phyloP scores from a whole-genome alignment of 2,797 vertebrate genomes.

The Catharus ustulatus region DNA sequence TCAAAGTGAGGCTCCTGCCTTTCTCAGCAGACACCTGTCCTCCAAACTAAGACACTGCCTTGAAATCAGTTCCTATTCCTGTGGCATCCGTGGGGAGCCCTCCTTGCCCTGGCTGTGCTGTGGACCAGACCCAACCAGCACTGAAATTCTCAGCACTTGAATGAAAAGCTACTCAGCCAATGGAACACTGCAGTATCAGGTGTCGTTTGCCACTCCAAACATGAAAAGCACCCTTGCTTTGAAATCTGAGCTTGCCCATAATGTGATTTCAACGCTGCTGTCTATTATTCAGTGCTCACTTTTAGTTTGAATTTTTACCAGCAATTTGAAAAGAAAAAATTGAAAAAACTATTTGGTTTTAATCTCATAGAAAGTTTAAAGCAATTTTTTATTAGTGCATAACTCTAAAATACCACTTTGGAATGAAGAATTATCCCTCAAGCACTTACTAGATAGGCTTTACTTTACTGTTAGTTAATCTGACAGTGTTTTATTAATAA shows the following conservation, averaged over 20 bases:
- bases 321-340: neutral
- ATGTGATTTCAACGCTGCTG: neutral
- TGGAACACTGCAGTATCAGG: neutral
- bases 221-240: slow-evolving; percentile 1
- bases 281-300: slow-evolving; percentile 28
- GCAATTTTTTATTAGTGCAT: slow-evolving; percentile 55
- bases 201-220: slow-evolving; percentile 5
- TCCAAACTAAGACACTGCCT: too few relatives aligned
- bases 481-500: slow-evolving; percentile 68
- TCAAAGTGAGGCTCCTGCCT: too few relatives aligned
- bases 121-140: neutral
- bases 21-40: too few relatives aligned
- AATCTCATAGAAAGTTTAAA: slow-evolving; percentile 55
- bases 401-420: slow-evolving; percentile 55
- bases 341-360: neutral
- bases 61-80: neutral
- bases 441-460: slow-evolving; percentile 56
- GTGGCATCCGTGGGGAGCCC: neutral
- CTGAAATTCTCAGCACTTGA: neutral
- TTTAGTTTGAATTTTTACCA: slow-evolving; percentile 17
- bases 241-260: slow-evolving; percentile 14
- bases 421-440: slow-evolving; percentile 59
- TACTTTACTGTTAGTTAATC: slow-evolving; percentile 58
- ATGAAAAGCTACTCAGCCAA: neutral
- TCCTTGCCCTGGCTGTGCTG: neutral